Evolutionary conservation across 37 sponge, comb jelly and placozoan genomes (phyloP).

Genomic region (Eunapius fragilis): DNA sequence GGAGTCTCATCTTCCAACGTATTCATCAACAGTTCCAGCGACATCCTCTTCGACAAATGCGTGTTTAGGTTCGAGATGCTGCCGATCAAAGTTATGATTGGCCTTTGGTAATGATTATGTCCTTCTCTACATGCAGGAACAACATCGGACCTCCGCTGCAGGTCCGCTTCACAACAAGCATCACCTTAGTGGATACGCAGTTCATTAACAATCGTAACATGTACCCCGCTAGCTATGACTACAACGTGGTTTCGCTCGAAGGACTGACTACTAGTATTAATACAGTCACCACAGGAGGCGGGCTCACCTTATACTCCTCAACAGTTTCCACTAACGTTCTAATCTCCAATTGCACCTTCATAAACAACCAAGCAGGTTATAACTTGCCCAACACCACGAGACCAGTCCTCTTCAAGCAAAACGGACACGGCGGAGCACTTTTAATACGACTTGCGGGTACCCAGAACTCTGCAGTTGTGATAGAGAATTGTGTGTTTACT

Average conservation of each 20-base stretch:
- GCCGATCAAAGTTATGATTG: not conserved
- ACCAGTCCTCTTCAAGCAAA: constrained; percentile 64
- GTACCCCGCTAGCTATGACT: not conserved
- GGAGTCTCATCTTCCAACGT: constrained; percentile 63
- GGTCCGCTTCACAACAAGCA: constrained; percentile 15
- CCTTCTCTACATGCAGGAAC: constrained; percentile 7
- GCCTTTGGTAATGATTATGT: too few species aligned
- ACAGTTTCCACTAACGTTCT: constrained; percentile 1
- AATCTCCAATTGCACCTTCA: constrained; percentile 56
- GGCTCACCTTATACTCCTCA: constrained; percentile 53
- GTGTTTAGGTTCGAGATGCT: constrained; percentile 27
- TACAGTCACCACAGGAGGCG: constrained; percentile 48
- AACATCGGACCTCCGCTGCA: constrained; percentile 59
- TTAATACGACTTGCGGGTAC: constrained; percentile 31
- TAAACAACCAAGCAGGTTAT: constrained; percentile 32
- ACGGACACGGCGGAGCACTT: constrained; percentile 77
- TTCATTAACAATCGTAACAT: constrained; percentile 59
- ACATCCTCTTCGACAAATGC: constrained; percentile 43
- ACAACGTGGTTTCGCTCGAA: constrained; percentile 25
- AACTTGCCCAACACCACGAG: constrained; percentile 38
- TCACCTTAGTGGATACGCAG: constrained; percentile 29
- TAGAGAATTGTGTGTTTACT: constrained; percentile 30
- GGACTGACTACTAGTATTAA: constrained; percentile 18
- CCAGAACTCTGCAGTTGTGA: constrained; percentile 12
- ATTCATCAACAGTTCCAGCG: constrained; percentile 21